These are phyloP conservation scores for Lophius americanus DNA, from an alignment of 2,797 vertebrate genomes.

Conservation along the genomic window DNA sequence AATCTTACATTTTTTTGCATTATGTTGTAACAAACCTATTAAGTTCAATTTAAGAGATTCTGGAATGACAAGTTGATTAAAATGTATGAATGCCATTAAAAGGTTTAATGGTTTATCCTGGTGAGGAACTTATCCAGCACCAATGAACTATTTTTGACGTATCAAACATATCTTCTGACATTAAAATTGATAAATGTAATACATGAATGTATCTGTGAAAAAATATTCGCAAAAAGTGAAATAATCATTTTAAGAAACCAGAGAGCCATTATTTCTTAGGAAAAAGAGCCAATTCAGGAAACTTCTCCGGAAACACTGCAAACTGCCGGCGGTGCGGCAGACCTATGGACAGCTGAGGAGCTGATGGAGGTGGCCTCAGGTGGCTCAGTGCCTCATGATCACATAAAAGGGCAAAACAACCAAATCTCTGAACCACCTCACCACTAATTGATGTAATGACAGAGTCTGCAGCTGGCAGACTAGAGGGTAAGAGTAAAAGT, in stretches of 20 bases:
- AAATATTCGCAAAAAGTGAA: too few species aligned
- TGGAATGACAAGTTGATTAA: constrained; percentile 21
- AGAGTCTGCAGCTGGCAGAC: constrained; percentile 65
- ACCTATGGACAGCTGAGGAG: not conserved
- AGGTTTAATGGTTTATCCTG: constrained; percentile 1
- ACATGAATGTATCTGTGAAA: too few species aligned
- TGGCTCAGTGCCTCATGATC: constrained; percentile 18
- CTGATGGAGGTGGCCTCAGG: constrained; percentile 19
- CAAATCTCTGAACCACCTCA: constrained; percentile 55
- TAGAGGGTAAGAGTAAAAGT: constrained; percentile 57
- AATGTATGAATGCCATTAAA: not conserved
- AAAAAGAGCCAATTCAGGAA: not conserved
- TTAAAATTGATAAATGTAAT: not conserved
- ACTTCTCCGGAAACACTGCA: too few species aligned
- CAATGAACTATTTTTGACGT: constrained; percentile 1
- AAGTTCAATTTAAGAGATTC: not conserved
- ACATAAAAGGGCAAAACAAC: constrained; percentile 9
- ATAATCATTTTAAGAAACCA: not conserved
- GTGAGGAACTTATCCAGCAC: not conserved
- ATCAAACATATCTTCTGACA: not conserved
- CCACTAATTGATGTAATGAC: constrained; percentile 74
- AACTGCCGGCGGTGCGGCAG: too few species aligned
- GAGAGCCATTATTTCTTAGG: not conserved
- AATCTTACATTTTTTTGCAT: constrained; percentile 34
- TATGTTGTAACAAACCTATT: not conserved